A percentile compares a stretch with the other conserved stretches of the same genome.
Conservation (phyloP, 2,888 invertebrate species). For the Minunthozetes semirufus region DNA sequence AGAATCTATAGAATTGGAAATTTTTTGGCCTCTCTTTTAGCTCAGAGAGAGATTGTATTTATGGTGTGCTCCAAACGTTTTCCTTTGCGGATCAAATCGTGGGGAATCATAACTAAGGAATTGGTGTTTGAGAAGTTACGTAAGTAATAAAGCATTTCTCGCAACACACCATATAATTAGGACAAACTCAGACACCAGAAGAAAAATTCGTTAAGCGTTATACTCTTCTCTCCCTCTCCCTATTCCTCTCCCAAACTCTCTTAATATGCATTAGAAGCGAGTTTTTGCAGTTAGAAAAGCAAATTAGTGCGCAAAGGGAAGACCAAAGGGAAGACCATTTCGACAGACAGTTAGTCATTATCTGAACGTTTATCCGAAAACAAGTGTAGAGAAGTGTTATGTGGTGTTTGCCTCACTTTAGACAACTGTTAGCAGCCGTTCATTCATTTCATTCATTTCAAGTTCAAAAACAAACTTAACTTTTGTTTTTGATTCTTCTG, state of each 20-base stretch:
- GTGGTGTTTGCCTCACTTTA: background rate
- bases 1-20: background rate
- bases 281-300: background rate
- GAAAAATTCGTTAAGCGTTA: background rate
- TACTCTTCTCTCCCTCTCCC: conserved; percentile 11
- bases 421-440: background rate
- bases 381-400: background rate
- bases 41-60: background rate
- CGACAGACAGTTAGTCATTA: conserved; percentile 20
- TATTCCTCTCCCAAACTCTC: conserved; percentile 7
- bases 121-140: background rate
- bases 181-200: conserved; percentile 13
- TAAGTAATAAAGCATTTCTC: background rate
- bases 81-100: background rate
- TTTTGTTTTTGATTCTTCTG: background rate
- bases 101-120: background rate
- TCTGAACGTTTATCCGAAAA: conserved; percentile 16
- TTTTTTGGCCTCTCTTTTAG: no score
- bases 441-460: no score
- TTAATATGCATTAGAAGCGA: background rate
- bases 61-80: background rate
- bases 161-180: conserved; percentile 9
- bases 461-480: conserved; percentile 1
- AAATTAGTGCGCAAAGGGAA: conserved; percentile 7
- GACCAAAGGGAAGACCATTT: background rate